phyloP scores from a whole-genome alignment of 2,797 vertebrate genomes.

The Oophaga sylvatica region DNA sequence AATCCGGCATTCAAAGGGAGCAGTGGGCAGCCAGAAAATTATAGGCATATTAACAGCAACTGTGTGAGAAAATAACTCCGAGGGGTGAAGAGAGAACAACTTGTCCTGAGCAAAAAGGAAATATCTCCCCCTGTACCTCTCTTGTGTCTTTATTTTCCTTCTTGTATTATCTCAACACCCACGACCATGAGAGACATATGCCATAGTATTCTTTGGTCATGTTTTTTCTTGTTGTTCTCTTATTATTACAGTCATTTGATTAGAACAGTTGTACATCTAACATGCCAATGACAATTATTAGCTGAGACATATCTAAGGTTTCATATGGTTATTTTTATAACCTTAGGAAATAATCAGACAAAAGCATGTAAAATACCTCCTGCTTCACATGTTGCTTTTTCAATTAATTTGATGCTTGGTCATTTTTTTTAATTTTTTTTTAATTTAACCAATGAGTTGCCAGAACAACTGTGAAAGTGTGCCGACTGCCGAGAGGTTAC shows the following conservation, averaged over 20 bases:
- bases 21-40: constrained; percentile 51
- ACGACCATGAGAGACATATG: not conserved
- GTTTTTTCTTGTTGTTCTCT: not conserved
- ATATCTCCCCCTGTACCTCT: not conserved
- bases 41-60: constrained; percentile 51
- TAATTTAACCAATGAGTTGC: constrained; percentile 1
- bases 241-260: constrained; percentile 41
- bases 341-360: constrained; percentile 51
- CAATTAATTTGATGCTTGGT: constrained; percentile 33
- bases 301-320: constrained; percentile 37
- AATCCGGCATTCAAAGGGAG: constrained; percentile 44
- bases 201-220: not conserved
- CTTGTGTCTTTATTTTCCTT: constrained; percentile 18
- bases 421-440: constrained; percentile 12
- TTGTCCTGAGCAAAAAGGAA: constrained; percentile 37
- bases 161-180: constrained; percentile 29
- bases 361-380: constrained; percentile 52
- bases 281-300: constrained; percentile 34
- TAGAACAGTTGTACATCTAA: constrained; percentile 13
- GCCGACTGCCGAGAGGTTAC: constrained; percentile 13
- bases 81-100: constrained; percentile 39
- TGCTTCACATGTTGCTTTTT: constrained; percentile 38
- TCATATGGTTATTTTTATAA: constrained; percentile 46
- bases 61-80: constrained; percentile 48
- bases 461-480: constrained; percentile 14